These are phyloP conservation scores for Liodrosophila aerea DNA, from an alignment of 2,888 invertebrate species.

Conservation along the genomic window DNA sequence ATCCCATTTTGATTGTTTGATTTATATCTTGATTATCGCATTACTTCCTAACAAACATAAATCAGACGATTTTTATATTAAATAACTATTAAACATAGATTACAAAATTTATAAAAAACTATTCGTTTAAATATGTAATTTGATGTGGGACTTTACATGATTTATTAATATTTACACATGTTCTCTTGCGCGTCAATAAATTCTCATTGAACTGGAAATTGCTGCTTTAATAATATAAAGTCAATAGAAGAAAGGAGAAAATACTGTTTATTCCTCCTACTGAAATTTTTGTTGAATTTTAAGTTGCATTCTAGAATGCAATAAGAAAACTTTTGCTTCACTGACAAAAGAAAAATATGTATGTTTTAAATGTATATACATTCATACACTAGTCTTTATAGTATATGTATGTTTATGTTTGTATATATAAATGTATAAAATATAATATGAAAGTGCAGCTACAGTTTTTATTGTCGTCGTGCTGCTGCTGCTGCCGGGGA, in stretches of 20 bases:
- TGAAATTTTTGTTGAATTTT: conserved; percentile 16
- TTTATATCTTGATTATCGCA: too few species aligned
- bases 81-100: too few species aligned
- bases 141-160: too few species aligned
- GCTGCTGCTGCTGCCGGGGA: conserved; percentile 27
- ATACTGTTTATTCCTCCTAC: neutral
- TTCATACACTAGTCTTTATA: conserved; percentile 4
- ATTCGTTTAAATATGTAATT: too few species aligned
- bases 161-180: neutral
- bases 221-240: neutral
- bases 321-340: conserved; percentile 20
- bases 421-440: conserved; percentile 32
- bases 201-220: conserved; percentile 6
- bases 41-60: too few species aligned
- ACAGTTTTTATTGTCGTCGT: conserved; percentile 16
- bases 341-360: conserved; percentile 39
- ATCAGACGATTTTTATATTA: too few species aligned
- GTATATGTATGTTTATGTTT: neutral
- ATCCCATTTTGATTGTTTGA: too few species aligned
- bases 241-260: neutral
- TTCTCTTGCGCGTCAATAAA: conserved; percentile 6
- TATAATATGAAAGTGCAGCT: conserved; percentile 1
- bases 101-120: too few species aligned
- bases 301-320: conserved; percentile 21
- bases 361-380: conserved; percentile 24